A percentile compares a stretch with the other conserved stretches of the same genome.
Conservation (phyloP, 2,113 vertebrate species). For the Xenus cinereus region DNA sequence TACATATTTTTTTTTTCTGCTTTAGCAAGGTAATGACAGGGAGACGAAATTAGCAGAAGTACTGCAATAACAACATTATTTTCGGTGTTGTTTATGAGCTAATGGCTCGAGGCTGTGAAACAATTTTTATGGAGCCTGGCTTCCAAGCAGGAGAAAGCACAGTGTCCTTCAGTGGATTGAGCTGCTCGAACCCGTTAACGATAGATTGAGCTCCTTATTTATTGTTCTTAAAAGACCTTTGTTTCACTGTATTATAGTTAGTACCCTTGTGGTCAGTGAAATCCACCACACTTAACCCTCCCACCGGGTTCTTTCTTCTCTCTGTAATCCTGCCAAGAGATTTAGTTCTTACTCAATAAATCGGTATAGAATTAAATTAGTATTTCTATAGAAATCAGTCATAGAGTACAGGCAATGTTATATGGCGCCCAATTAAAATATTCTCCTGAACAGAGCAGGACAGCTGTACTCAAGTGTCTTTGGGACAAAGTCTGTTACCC, state of each 20-base stretch:
- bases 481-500: neutral
- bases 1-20: too few species aligned
- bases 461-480: neutral
- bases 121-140: neutral
- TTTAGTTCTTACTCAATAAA: neutral
- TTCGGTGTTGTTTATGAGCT: neutral
- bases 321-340: neutral
- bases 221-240: neutral
- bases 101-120: neutral
- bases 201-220: neutral
- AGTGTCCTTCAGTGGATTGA: neutral
- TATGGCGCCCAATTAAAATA: neutral
- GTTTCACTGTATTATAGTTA: neutral
- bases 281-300: neutral
- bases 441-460: neutral
- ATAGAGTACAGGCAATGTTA: neutral
- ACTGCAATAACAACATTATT: neutral
- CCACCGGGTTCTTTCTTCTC: neutral
- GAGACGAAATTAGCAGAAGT: neutral
- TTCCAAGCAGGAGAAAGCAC: neutral
- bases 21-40: neutral
- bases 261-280: neutral
- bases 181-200: neutral
- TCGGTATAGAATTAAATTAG: neutral
- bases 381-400: neutral